Conservation (phyloP, 2,113 vertebrate species). For the Melanotaenia duboulayi region DNA sequence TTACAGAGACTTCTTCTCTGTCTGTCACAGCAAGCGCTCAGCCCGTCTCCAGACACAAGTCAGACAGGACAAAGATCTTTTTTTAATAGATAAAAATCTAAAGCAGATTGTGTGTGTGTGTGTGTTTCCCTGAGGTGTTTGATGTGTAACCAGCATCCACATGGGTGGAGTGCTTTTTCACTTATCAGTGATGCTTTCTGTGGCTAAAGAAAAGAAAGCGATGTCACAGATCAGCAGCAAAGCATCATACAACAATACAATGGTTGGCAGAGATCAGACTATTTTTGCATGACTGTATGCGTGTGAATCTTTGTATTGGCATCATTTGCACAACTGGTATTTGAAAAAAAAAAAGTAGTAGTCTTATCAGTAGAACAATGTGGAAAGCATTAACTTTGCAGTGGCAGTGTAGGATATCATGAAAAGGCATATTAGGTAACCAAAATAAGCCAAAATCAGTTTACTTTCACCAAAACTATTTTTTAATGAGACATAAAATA, state of each 20-base stretch:
- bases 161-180: constrained; percentile 44
- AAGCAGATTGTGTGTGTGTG: constrained; percentile 53
- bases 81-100: constrained; percentile 33
- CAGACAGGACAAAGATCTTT: constrained; percentile 38
- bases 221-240: constrained; percentile 4
- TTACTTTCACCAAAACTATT: constrained; percentile 16
- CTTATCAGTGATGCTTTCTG: constrained; percentile 56
- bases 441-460: neutral
- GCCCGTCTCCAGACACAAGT: constrained; percentile 41
- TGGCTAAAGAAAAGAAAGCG: neutral
- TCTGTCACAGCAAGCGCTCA: constrained; percentile 28
- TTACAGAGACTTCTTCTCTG: constrained; percentile 51
- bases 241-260: constrained; percentile 23
- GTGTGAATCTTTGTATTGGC: constrained; percentile 4
- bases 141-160: constrained; percentile 50
- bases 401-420: constrained; percentile 17
- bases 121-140: constrained; percentile 46
- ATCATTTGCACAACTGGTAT: neutral
- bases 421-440: neutral
- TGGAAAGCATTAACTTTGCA: constrained; percentile 44
- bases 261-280: constrained; percentile 2
- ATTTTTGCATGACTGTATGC: constrained; percentile 25
- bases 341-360: neutral
- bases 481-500: constrained; percentile 27
- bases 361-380: constrained; percentile 21